A percentile compares a stretch with the other conserved stretches of the same genome.
phyloP scores from a whole-genome alignment of 23 tunicate genomes.

The Pegea sp. region DNA sequence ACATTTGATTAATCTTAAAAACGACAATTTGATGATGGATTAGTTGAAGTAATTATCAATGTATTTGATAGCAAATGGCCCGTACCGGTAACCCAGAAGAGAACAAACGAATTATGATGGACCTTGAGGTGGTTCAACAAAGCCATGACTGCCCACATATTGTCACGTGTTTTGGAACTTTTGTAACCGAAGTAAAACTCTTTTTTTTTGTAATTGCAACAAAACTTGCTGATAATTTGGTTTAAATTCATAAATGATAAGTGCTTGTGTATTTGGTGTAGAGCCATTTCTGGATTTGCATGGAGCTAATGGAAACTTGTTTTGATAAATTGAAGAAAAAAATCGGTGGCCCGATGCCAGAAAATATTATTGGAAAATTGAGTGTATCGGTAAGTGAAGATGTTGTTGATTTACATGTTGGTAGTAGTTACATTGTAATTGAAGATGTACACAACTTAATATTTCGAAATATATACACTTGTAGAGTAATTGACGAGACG shows the following conservation, averaged over 20 bases:
- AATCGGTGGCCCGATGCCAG: conserved; percentile 62
- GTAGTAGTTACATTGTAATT: neutral
- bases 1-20: too few relatives aligned
- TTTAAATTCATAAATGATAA: too few relatives aligned
- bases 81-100: conserved; percentile 71
- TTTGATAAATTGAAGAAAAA: conserved; percentile 72
- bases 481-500: too few relatives aligned
- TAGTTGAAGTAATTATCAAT: neutral
- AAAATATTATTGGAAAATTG: conserved; percentile 53
- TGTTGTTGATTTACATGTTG: neutral
- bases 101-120: conserved; percentile 73
- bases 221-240: too few relatives aligned
- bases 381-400: conserved; percentile 50
- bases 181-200: conserved; percentile 72
- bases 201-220: too few relatives aligned
- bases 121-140: conserved; percentile 82
- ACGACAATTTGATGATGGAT: neutral
- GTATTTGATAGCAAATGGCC: conserved; percentile 45
- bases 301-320: conserved; percentile 92
- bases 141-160: conserved; percentile 71
- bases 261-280: neutral
- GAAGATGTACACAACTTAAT: too few relatives aligned
- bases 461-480: too few relatives aligned
- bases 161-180: conserved; percentile 67
- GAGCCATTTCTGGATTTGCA: conserved; percentile 90